Evolutionary conservation across 2,797 vertebrate genomes (phyloP), one percentile per base, ranked within the genome.

Genomic region (Rhinichthys osculus): DNA sequence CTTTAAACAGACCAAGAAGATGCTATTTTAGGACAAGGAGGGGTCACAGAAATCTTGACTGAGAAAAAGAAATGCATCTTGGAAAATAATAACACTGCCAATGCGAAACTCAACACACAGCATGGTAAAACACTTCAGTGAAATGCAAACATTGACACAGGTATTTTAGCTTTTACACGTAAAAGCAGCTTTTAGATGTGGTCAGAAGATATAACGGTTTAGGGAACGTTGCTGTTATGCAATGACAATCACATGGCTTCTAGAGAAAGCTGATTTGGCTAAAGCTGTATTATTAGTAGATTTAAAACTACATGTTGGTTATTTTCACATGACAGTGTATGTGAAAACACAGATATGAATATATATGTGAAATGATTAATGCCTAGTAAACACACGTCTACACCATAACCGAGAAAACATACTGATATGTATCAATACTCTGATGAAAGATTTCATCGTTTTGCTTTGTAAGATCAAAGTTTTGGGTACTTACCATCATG

Each of bases 401-500:
- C 54, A 64, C 8, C 38, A 64, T 27, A 44, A 44, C 54, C 1
- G 0, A 78, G 14, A 27, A 62, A 64, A 79, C 77, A 42, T 57
- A 33, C 72, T 30, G 23, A 64, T 16, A 47, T 17, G 16, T 6
- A 19, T 21, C 40, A 30, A 42, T n/a, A 44, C 5, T 17, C 2
- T 42, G 21, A 70, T 70, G 23, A 78, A 82, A 44, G 23, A 71
- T 42, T 44, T 11, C 0, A 6, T 54, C 1, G 0, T 50, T 66
- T 52, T 7, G 52, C 42, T 14, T 33, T 14, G 64, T 54, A 70
- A 21, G 9, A 78, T 23, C 54, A 19, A 62, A 4, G 5, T 54
- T 85, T 30, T 21, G 0, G 21, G 67, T 84, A 88, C 90, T 90
- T 76, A 91, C 90, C 88, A 90, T 90, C 44, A 67, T 67, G 47